Evolutionary conservation across 2,113 vertebrate genomes (phyloP).

Genomic region (Gavia stellata): DNA sequence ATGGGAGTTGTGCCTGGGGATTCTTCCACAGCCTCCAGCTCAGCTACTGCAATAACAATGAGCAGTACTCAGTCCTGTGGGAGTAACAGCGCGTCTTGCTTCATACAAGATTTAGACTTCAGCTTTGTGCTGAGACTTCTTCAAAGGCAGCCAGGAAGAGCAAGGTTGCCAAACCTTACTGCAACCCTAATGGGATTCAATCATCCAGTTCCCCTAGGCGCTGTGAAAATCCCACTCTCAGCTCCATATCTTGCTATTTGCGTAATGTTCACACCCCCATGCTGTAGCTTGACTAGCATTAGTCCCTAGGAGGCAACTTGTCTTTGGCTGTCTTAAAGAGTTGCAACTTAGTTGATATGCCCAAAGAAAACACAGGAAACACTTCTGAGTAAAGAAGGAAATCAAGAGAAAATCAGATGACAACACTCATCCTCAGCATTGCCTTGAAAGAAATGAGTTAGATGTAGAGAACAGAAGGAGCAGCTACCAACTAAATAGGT

Average conservation of each 20-base stretch:
- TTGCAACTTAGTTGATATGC: neutral
- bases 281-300: neutral
- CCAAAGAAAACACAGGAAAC: neutral
- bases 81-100: neutral
- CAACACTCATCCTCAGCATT: neutral
- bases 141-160: neutral
- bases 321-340: neutral
- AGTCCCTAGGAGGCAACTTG: neutral
- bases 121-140: neutral
- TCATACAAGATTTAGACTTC: neutral
- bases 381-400: neutral
- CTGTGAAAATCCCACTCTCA: neutral
- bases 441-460: neutral
- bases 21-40: neutral
- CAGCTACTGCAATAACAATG: neutral
- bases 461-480: neutral
- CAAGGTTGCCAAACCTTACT: neutral
- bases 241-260: neutral
- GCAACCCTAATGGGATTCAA: neutral
- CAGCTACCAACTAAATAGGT: neutral
- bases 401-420: neutral
- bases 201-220: neutral
- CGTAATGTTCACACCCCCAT: neutral
- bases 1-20: neutral
- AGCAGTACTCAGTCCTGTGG: neutral